Evolutionary conservation across 2,888 invertebrate genomes (phyloP).

Genomic region (Mactromeris polynyma): DNA sequence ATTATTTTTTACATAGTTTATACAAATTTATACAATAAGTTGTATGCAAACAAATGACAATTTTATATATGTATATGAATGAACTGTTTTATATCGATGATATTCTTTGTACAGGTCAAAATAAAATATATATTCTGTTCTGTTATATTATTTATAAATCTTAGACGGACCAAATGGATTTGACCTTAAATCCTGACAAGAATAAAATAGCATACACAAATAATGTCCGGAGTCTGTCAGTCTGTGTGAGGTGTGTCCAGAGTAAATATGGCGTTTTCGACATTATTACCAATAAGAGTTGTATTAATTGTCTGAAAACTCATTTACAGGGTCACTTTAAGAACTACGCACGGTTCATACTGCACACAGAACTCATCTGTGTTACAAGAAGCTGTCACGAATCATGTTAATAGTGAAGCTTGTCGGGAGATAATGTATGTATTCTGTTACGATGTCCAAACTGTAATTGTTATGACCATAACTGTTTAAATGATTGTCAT

Average conservation of each 20-base stretch:
- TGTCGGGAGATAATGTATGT: slow-evolving; percentile 27
- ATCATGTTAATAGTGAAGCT: slow-evolving; percentile 19
- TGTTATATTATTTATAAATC: too few species aligned
- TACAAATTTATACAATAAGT: too few species aligned
- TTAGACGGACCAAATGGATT: background rate
- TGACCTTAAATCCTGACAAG: slow-evolving; percentile 5
- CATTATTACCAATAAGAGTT: slow-evolving; percentile 22
- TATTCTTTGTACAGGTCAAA: too few species aligned
- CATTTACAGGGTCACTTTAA: slow-evolving; percentile 36
- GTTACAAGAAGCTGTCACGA: slow-evolving; percentile 3
- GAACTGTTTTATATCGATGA: too few species aligned
- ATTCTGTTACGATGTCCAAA: slow-evolving; percentile 31
- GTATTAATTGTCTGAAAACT: slow-evolving; percentile 17
- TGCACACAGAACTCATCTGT: slow-evolving; percentile 1
- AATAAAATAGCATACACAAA: background rate
- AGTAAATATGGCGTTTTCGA: slow-evolving; percentile 25
- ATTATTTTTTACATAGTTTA: too few species aligned
- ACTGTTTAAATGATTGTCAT: slow-evolving; percentile 41
- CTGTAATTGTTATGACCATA: slow-evolving; percentile 45
- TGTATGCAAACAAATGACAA: too few species aligned
- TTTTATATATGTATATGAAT: too few species aligned
- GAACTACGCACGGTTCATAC: background rate
- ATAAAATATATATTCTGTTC: too few species aligned
- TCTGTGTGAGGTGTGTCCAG: slow-evolving; percentile 31
- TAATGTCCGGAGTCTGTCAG: slow-evolving; percentile 33